phyloP scores from a whole-genome alignment of 1,140 invertebrate genomes.

The Aphis craccivora region DNA sequence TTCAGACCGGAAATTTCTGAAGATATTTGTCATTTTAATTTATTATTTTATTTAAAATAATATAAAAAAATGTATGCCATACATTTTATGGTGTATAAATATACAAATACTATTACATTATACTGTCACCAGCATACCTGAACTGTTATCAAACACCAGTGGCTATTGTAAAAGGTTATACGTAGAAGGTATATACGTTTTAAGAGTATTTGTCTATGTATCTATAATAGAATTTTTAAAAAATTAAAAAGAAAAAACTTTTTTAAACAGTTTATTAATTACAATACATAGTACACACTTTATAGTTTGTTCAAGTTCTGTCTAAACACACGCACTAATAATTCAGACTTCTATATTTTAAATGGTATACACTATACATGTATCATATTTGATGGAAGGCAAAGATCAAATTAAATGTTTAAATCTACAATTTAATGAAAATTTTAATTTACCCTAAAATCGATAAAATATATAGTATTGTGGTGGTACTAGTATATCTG shows the following conservation, averaged over 20 bases:
- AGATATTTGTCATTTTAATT: not conserved
- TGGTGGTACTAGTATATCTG: too few species aligned
- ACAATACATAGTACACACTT: not conserved
- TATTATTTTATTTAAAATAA: not conserved
- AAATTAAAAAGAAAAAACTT: not conserved
- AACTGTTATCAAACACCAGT: not conserved
- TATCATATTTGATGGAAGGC: not conserved
- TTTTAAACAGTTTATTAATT: too few species aligned
- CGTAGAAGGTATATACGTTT: not conserved
- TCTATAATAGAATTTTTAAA: not conserved
- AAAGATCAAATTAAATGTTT: not conserved
- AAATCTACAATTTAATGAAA: not conserved
- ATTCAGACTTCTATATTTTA: not conserved
- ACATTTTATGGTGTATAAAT: not conserved
- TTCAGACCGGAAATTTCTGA: too few species aligned
- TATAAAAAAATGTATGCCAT: not conserved
- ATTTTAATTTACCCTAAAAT: not conserved
- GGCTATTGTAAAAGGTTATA: not conserved
- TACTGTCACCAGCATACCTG: not conserved
- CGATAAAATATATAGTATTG: not conserved
- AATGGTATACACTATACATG: not conserved
- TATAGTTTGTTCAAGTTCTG: not conserved
- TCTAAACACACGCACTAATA: not conserved
- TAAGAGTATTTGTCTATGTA: not conserved
- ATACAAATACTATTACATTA: not conserved